phyloP scores from a whole-genome alignment of 2,797 vertebrate genomes.

The Pangasius djambal region DNA sequence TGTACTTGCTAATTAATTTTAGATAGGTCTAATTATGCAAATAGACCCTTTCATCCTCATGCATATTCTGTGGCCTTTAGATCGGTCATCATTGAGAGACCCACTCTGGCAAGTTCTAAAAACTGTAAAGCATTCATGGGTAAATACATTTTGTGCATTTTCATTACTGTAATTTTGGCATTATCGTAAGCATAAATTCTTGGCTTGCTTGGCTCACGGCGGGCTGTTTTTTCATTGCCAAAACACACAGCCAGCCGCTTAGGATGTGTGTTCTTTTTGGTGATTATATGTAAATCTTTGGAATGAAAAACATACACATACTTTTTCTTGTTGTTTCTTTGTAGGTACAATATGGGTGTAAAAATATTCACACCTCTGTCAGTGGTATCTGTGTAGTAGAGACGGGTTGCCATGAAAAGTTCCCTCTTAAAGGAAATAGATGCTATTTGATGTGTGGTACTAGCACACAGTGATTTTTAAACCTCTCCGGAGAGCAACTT shows the following conservation, averaged over 20 bases:
- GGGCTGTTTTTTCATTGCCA: background rate
- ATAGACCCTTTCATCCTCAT: constrained; percentile 18
- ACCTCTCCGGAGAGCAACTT: constrained; percentile 51
- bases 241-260: background rate
- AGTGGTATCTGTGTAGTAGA: background rate
- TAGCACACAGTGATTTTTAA: constrained; percentile 1
- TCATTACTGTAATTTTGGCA: background rate
- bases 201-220: background rate
- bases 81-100: background rate
- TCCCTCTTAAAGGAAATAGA: background rate
- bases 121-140: background rate
- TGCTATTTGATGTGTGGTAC: background rate
- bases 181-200: background rate
- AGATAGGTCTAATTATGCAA: constrained; percentile 50
- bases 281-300: background rate
- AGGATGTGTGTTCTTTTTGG: background rate
- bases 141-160: constrained; percentile 22
- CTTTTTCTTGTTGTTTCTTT: background rate
- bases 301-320: background rate
- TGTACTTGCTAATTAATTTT: constrained; percentile 50
- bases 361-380: background rate
- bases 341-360: background rate
- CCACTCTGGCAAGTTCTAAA: background rate
- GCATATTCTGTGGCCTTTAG: background rate
- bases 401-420: background rate